A percentile compares a stretch with the other conserved stretches of the same genome.
Conservation (phyloP, 2,888 invertebrate genomes). For the Diplazon laetatorius region DNA sequence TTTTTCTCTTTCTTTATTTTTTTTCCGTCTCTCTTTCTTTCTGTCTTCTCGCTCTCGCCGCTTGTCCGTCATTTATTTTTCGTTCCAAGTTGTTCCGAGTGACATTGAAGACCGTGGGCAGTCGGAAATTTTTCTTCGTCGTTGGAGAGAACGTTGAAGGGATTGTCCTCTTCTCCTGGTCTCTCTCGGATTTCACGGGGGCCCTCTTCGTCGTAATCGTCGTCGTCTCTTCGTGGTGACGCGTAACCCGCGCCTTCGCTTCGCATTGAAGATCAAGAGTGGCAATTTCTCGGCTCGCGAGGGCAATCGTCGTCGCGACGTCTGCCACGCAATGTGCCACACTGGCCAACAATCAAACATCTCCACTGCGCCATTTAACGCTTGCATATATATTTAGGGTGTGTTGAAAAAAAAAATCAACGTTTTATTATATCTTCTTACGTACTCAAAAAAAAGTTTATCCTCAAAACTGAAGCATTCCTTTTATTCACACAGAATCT, state of each 20-base stretch:
- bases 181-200: conserved; percentile 16
- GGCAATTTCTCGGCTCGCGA: conserved; percentile 47
- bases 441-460: too few relatives aligned
- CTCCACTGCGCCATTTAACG: too few relatives aligned
- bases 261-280: conserved; percentile 37
- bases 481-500: too few relatives aligned
- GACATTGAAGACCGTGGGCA: conserved; percentile 33
- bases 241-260: conserved; percentile 12
- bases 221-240: not conserved
- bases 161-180: too few relatives aligned
- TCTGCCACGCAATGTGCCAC: conserved; percentile 11
- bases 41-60: conserved; percentile 23
- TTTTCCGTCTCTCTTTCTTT: too few relatives aligned
- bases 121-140: conserved; percentile 5
- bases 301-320: conserved; percentile 47
- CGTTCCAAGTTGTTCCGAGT: conserved; percentile 35
- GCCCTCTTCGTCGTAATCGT: too few relatives aligned
- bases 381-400: too few relatives aligned
- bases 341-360: too few relatives aligned
- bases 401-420: too few relatives aligned
- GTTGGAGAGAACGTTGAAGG: conserved; percentile 22
- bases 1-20: conserved; percentile 50
- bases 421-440: too few relatives aligned
- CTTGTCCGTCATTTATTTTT: conserved; percentile 27
- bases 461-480: too few relatives aligned